Base-by-base conservation (phyloP, 2,113 vertebrate genomes). In the Prolemur simus region DNA sequence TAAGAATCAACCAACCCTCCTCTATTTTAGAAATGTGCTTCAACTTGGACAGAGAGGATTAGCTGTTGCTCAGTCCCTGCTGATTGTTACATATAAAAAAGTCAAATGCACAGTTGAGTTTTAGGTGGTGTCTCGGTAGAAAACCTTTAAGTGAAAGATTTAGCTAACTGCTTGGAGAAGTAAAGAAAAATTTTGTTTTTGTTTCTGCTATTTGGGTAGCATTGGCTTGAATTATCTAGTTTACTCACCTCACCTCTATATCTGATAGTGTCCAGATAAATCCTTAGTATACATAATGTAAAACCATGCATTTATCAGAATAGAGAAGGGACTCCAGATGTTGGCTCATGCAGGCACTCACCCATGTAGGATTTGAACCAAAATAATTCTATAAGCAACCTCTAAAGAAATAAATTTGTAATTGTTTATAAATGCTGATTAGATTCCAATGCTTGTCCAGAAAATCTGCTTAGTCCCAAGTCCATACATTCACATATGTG, bases 111-210 rank as follows among this genome's bases (percentile, higher is more conserved):
- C 87, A 83, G 90, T 63, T 85, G 76, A 88, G 54, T 64, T 94
- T 90, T 77, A 66, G 45, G 92, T 87, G n/a, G 37, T 60, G 42
- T 90, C 77, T 95, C 60, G 54, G 52, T 34, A 49, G 47, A 80
- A 97, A 93, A 68, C 2, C 27, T 37, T 37, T 94, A 96, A 93
- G 81, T 92, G 63, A 92, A n/a, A 76, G 85, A 96, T 86, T 95
- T 60, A 66, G 87, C 17, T 93, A 92, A 76, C 63, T 95, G 45
- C 69, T 77, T 73, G 47, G 54, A 85, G 88, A 94, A 94, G 92
- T 96, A 96, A 96, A 97, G 76, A 81, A 95, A 83, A 88, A 25
- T 37, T 92, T 37, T 13, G 63, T n/a, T 76, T 95, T 94, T 92
- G 32, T 47, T 96, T 42, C 58, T 89, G 84, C 39, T 80, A 56